Conservation (phyloP, 2,113 vertebrate species). For the Vicugna pacos region DNA sequence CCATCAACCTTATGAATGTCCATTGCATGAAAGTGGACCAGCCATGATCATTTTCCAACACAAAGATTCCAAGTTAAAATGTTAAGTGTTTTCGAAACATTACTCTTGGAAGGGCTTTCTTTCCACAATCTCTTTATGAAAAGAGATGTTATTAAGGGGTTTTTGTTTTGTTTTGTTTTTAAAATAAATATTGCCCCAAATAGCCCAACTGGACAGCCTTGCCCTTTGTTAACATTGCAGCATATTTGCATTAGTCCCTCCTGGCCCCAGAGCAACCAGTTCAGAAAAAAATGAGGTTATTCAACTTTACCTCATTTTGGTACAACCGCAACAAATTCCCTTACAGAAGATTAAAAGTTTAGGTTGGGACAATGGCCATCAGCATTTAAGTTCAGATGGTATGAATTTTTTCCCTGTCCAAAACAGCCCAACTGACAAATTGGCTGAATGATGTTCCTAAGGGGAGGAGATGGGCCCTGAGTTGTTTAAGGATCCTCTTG, state of each 20-base stretch:
- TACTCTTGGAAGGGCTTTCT: neutral
- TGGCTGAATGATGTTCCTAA: neutral
- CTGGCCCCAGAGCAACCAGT: neutral
- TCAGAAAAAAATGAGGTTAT: neutral
- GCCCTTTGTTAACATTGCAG: neutral
- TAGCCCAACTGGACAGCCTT: neutral
- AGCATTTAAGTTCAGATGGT: neutral
- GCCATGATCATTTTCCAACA: neutral
- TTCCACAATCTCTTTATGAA: neutral
- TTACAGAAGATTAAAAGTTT: neutral
- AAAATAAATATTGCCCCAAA: slow-evolving; percentile 1
- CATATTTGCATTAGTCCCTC: neutral
- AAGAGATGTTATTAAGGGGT: neutral
- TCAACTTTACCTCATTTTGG: neutral
- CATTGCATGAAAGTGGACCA: neutral
- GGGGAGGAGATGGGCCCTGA: too few relatives aligned
- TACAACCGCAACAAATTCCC: neutral
- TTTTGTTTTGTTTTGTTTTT: neutral
- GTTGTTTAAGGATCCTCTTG: neutral
- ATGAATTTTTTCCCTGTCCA: neutral
- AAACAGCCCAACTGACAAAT: neutral
- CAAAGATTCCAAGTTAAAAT: neutral
- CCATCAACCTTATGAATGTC: neutral
- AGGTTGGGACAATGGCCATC: neutral
- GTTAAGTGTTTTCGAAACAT: neutral